These are phyloP conservation scores for Gallinago paraguaiae DNA, from an alignment of 2,113 vertebrate genomes.

Conservation along the genomic window DNA sequence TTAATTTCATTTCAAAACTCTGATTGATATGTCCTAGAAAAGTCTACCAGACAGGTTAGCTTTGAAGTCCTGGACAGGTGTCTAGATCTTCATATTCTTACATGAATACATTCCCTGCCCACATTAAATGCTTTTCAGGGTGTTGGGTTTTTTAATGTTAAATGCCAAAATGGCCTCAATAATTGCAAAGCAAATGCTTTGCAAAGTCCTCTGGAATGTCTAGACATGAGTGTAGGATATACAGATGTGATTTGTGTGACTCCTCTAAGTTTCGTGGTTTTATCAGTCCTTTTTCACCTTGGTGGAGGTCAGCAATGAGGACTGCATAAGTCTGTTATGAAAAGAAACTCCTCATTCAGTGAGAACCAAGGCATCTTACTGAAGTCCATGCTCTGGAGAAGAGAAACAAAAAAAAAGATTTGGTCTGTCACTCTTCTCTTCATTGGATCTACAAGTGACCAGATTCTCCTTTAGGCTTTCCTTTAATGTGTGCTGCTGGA, in stretches of 20 bases:
- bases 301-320: neutral
- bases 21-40: neutral
- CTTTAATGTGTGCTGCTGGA: neutral
- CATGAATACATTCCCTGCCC: neutral
- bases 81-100: neutral
- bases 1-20: neutral
- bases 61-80: neutral
- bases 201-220: neutral
- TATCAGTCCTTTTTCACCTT: neutral
- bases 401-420: neutral
- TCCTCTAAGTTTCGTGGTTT: neutral
- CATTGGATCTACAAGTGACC: neutral
- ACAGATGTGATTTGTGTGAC: neutral
- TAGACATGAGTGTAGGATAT: neutral
- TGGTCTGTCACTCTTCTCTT: neutral
- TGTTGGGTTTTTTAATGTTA: neutral
- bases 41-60: neutral
- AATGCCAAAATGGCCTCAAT: neutral
- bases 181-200: neutral
- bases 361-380: neutral
- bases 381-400: neutral
- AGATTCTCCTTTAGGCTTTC: neutral
- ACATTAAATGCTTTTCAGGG: neutral
- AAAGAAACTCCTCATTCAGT: neutral
- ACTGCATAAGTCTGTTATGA: neutral